Conservation (phyloP, 2,113 vertebrate species). For the Chroicocephalus ridibundus region DNA sequence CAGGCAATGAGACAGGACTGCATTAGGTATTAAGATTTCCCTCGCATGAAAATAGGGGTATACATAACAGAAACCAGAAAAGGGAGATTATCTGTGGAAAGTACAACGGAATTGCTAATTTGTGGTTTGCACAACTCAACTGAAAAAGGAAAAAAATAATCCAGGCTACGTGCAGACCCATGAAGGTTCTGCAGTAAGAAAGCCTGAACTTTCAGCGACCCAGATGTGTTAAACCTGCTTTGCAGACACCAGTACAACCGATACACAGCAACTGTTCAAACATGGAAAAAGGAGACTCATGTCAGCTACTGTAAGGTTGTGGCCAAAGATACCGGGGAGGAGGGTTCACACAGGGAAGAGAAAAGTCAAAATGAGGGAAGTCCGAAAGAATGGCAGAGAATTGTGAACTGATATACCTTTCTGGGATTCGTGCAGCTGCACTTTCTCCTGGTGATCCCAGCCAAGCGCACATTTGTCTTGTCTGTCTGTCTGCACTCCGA, state of each 20-base stretch:
- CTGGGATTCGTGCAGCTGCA: constrained; percentile 94
- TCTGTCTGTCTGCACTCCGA: constrained; percentile 95
- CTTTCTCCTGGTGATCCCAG: constrained; percentile 98
- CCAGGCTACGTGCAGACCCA: background rate
- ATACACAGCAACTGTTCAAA: background rate
- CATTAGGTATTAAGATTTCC: background rate
- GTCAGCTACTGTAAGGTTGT: background rate
- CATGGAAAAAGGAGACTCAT: background rate
- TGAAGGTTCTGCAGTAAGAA: background rate
- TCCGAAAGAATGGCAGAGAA: background rate
- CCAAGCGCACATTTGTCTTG: constrained; percentile 95
- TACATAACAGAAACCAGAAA: background rate
- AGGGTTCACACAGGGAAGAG: background rate
- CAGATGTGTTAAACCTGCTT: background rate
- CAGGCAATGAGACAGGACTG: background rate
- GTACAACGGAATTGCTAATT: background rate
- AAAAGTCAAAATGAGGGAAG: background rate
- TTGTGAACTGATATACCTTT: constrained; percentile 79
- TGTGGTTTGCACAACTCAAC: background rate
- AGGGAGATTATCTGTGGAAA: background rate
- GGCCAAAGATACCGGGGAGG: background rate
- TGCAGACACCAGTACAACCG: background rate
- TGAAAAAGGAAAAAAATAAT: background rate
- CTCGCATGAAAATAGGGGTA: background rate
- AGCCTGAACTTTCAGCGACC: background rate